Evolutionary conservation across 1,140 invertebrate genomes (phyloP), one percentile per base, ranked within the genome.

Genomic region (Drosophila rufa): DNA sequence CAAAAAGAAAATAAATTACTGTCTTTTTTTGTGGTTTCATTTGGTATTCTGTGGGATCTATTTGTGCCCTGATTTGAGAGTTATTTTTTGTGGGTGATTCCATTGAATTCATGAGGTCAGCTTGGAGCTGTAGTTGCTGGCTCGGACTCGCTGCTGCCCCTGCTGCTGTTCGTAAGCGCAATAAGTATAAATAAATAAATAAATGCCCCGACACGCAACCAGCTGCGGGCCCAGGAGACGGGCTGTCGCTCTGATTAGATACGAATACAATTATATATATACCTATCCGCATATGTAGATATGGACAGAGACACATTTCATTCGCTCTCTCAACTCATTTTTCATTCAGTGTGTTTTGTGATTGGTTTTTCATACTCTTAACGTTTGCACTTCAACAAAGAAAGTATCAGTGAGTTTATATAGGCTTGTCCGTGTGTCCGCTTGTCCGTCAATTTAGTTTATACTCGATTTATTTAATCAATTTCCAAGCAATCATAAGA

Each of bases 191-290:
- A 77, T 77, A 91, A 82, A 81, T 86, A 85, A 89, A 64, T 76
- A n/a, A 77, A 74, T 71, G 55, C 38, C 22, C 30, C 25, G 40
- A 69, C 68, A 80, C 84, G 80, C 81, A 89, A 85, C 40, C 81
- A 79, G 75, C 75, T 85, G 65, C 64, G 74, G 61, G 74, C 71
- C 77, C 75, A 84, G 62, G 85, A 84, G 84, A 89, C 84, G 69
- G 46, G 62, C 61, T 85, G 78, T 85, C 79, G 70, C 86, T 74
- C 67, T 80, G 86, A 89, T 89, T 89, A 91, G 85, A 90, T 89
- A 91, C 75, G 65, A 73, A 68, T 66, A 65, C 55, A 61, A 53
- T 38, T 53, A 69, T 78, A 78, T 78, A 66, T 73, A 30, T 59
- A 48, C 22, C 43, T 51, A 36, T 56, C 36, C 19, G 22, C 57